A percentile compares a stretch with the other conserved stretches of the same genome.
phyloP scores from a whole-genome alignment of 64 coral and sea anemone species.

The Orbicella faveolata region DNA sequence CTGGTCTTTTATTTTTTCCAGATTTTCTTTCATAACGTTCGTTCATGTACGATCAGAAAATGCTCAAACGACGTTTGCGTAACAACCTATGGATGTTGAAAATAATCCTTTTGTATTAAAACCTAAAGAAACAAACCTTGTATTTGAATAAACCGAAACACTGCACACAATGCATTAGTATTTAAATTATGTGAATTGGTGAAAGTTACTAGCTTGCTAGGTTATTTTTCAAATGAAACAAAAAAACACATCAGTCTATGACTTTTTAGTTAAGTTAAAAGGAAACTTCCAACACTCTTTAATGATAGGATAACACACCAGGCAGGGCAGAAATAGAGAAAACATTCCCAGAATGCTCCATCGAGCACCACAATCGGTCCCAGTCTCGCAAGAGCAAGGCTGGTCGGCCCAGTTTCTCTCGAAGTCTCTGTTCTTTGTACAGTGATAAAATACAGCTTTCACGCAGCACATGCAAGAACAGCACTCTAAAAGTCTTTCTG shows the following conservation, averaged over 20 bases:
- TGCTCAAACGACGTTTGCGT: too few species aligned
- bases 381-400: constrained; percentile 13
- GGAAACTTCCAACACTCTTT: constrained; percentile 8
- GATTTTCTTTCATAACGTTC: too few species aligned
- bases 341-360: constrained; percentile 37
- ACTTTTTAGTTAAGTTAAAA: neutral
- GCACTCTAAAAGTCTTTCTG: constrained; percentile 1
- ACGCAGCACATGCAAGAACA: constrained; percentile 77
- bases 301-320: constrained; percentile 23
- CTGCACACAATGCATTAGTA: too few species aligned
- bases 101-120: too few species aligned
- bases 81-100: too few species aligned
- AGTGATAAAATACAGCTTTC: constrained; percentile 60
- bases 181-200: too few species aligned
- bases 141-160: too few species aligned
- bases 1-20: too few species aligned
- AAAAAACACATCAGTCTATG: neutral
- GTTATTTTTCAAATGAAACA: too few species aligned
- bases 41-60: too few species aligned
- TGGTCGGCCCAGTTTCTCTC: neutral
- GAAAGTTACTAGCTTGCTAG: too few species aligned
- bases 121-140: too few species aligned
- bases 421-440: constrained; percentile 50
- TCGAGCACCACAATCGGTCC: neutral
- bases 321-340: constrained; percentile 25